Evolutionary conservation across 1,140 invertebrate genomes (phyloP), one percentile per base, ranked within the genome.

Genomic region (Sipha flava): DNA sequence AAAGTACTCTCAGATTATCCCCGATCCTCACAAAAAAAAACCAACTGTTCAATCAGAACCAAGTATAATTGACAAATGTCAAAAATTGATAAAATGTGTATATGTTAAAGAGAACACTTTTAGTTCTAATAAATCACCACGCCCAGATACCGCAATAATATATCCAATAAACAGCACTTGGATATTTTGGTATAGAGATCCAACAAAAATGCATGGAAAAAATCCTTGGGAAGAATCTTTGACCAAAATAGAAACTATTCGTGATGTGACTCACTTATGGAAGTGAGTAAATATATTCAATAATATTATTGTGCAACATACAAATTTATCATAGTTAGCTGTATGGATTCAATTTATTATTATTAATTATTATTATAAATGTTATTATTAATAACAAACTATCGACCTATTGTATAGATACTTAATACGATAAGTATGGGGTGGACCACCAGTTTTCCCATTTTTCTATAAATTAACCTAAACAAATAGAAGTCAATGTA

Each of bases 101-200:
- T 5, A 45, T 16, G 29, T 1, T 3, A 4, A 70, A 6, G 26
- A 18, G 14, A 70, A 45, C 18, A 43, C n/a, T 10, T 18, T 7
- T 4, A 52, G 37, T 7, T 18, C 47, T 31, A 18, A 10, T n/a
- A n/a, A 23, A 54, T 14, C 47, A 7, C 23, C 54, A 21, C 16
- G 43, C 14, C 3, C 73, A 1, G 52, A 57, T 16, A 21, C 59
- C 10, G 14, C 73, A 26, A 77, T 77, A 23, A 4, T 37, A n/a
- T 77, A 77, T 29, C 52, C 73, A 5, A 40, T 77, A 37, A 57
- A 18, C 0, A 57, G 10, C 0, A 3, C 73, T 16, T 77, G 73
- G 73, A 59, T 34, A 59, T 77, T 77, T 43, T 77, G 73, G 73
- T 77, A 59, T 7, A 54, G 21, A 43, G 4, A 77, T 23, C 26